Conservation (phyloP, 2,113 vertebrate genomes). For the Lota lota region DNA sequence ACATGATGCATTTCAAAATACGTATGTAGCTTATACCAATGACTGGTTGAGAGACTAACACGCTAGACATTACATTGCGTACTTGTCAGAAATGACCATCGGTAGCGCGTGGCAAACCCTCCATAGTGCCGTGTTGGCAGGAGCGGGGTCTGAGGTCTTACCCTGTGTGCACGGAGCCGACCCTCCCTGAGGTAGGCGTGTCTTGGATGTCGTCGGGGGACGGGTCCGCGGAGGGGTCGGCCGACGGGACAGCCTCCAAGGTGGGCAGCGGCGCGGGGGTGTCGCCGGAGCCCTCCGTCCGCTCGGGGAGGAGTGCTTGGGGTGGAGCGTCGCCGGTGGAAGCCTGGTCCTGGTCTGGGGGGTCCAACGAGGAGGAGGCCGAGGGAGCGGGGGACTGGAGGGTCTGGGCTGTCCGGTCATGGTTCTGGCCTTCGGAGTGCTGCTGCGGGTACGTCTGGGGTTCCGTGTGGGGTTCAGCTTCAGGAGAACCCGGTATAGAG, state of each 20-base stretch:
- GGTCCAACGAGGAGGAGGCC: conserved; percentile 27
- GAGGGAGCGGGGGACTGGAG: conserved; percentile 32
- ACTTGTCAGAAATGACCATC: too few species aligned
- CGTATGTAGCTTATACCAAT: too few species aligned
- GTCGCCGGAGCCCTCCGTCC: conserved; percentile 27
- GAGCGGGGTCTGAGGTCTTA: conserved; percentile 64
- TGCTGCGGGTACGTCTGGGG: conserved; percentile 29
- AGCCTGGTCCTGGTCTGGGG: conserved; percentile 49
- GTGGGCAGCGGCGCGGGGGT: conserved; percentile 15
- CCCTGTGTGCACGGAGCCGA: conserved; percentile 72
- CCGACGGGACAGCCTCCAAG: conserved; percentile 18
- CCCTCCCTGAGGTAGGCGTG: conserved; percentile 89
- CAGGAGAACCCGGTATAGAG: conserved; percentile 35
- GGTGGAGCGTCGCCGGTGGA: conserved; percentile 30
- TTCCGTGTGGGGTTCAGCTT: conserved; percentile 49
- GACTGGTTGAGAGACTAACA: too few species aligned
- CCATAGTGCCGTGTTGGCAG: conserved; percentile 8
- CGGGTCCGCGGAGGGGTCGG: conserved; percentile 14
- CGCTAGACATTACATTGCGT: too few species aligned
- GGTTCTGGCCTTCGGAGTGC: conserved; percentile 26
- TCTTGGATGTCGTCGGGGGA: conserved; percentile 61
- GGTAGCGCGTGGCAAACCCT: background rate
- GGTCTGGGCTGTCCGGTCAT: conserved; percentile 54
- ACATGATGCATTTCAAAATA: too few species aligned
- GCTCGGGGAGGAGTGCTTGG: conserved; percentile 1